Evolutionary conservation across 2,797 vertebrate species (phyloP).

Genomic region (Coregonus suidteri): DNA sequence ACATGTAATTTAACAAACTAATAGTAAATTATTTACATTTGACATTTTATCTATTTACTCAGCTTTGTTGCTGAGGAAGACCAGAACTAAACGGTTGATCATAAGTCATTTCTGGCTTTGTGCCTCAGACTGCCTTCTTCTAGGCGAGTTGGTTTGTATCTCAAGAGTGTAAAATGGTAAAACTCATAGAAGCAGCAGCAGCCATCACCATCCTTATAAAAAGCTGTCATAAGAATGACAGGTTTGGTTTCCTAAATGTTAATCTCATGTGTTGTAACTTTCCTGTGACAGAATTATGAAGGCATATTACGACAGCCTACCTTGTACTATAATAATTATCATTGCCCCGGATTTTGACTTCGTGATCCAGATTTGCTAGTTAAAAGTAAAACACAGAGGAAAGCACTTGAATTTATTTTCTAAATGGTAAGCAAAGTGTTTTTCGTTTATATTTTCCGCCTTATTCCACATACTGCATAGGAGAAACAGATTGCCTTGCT

Average conservation of each 20-base stretch:
- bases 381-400: not conserved
- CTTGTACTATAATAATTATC: conserved; percentile 32
- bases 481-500: not conserved
- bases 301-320: conserved; percentile 31
- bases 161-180: not conserved
- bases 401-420: not conserved
- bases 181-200: not conserved
- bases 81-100: not conserved
- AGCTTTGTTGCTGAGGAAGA: not conserved
- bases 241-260: not conserved
- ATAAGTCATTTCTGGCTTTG: not conserved
- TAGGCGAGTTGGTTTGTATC: too few species aligned
- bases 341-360: not conserved
- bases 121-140: not conserved
- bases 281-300: conserved; percentile 1
- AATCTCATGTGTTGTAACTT: not conserved
- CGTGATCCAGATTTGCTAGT: conserved; percentile 7
- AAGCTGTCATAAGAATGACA: not conserved
- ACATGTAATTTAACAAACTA: conserved; percentile 31
- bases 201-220: not conserved
- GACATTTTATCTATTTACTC: conserved; percentile 18
- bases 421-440: not conserved
- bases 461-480: not conserved
- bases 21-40: conserved; percentile 30
- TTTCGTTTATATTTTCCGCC: not conserved